Evolutionary conservation across 2,113 vertebrate species (phyloP), one percentile per base, ranked within the genome.

Genomic region (Herpailurus yagouaroundi): DNA sequence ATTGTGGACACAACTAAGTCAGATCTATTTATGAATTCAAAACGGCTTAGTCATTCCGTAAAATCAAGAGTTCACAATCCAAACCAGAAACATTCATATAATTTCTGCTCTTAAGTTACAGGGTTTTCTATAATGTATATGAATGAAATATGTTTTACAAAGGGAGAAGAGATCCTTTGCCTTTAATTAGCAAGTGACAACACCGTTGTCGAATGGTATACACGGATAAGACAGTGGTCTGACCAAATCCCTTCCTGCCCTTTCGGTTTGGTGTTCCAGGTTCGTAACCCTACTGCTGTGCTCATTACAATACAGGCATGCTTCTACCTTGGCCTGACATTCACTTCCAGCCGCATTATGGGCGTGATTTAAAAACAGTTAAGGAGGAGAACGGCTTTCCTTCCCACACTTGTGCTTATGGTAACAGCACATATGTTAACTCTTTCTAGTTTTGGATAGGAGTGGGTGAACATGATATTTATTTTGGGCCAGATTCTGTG

Each of bases 371-470:
- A 83, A 97, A 89, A 93, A 94, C 0, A 4, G 84, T 91, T 91
- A 93, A 97, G 73, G 50, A 85, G 91, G 36, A 94, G 96, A 69
- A 29, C 3, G 95, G 45, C 76, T 68, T 80, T 81, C 16, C 77
- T 96, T 79, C 98, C 94, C 74, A 98, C 96, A 82, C 55, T 48
- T 77, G 60, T 60, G 87, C 68, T 87, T n/a, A 50, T 36, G 66
- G 86, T 12, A 57, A 92, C 38, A 60, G 57, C 48, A 96, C 94
- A 97, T 97, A 69, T 89, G 41, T 94, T 97, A 98, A 91, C 81
- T 98, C 95, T 74, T 96, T 96, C 97, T 83, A 95, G 80, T 86
- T 98, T 97, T 86, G 92, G 95, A 76, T 16, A 29, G 89, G 73
- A 93, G 92, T 50, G 86, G 94, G 96, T 97, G 48, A 2, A 79